phyloP scores from a whole-genome alignment of 2,888 invertebrate genomes.

The Eristalis tenax region DNA sequence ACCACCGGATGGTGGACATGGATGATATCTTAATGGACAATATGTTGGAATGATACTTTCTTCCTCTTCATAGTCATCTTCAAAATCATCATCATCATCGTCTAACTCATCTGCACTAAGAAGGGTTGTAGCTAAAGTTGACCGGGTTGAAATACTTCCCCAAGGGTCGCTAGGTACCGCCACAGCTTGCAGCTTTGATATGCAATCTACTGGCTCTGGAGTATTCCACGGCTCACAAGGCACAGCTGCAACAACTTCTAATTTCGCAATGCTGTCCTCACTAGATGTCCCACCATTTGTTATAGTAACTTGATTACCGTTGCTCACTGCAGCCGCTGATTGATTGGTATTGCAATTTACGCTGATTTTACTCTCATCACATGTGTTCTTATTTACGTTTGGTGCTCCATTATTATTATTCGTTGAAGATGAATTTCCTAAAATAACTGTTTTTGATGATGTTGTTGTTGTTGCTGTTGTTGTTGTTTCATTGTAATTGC shows the following conservation, averaged over 20 bases:
- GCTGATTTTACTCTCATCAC: constrained; percentile 59
- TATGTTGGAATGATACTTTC: constrained; percentile 81
- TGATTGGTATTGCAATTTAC: constrained; percentile 25
- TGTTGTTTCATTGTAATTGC: constrained; percentile 59
- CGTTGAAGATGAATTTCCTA: constrained; percentile 61
- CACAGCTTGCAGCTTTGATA: constrained; percentile 87
- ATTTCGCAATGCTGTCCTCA: constrained; percentile 80
- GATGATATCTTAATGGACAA: constrained; percentile 79
- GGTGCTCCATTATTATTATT: constrained; percentile 36
- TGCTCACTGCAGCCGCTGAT: constrained; percentile 72
- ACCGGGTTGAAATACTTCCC: constrained; percentile 81
- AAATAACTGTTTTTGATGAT: constrained; percentile 56
- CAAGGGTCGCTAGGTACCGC: constrained; percentile 86
- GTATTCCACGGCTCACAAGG: constrained; percentile 79
- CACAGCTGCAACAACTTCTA: constrained; percentile 80
- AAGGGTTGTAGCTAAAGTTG: constrained; percentile 80
- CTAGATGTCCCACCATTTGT: constrained; percentile 68
- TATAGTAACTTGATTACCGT: constrained; percentile 77
- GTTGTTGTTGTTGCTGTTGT: constrained; percentile 51
- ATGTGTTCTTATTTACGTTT: constrained; percentile 44
- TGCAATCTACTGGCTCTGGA: constrained; percentile 82
- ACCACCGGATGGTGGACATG: constrained; percentile 74
- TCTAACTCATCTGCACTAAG: constrained; percentile 80
- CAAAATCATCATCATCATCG: constrained; percentile 81
- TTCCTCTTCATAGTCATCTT: constrained; percentile 81